Percentiles rank a stretch among this genome's conserved stretches.
phyloP scores from a whole-genome alignment of 2,888 invertebrate genomes.

The Deroplatys truncata region DNA sequence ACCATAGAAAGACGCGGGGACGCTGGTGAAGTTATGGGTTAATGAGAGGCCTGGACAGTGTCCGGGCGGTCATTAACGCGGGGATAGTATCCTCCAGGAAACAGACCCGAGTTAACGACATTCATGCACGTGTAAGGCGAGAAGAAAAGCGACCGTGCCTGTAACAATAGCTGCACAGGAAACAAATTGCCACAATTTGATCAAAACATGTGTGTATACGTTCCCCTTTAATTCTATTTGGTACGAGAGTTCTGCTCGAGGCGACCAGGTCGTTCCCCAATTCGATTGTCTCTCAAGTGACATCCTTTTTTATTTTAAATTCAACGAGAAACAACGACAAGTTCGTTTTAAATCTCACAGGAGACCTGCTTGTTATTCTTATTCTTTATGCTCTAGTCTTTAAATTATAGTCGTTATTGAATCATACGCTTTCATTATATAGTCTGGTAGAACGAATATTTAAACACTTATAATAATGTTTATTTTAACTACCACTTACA shows the following conservation, averaged over 20 bases:
- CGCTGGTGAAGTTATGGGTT: not conserved
- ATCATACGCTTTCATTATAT: too few species aligned
- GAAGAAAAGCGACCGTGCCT: too few species aligned
- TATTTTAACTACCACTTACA: too few species aligned
- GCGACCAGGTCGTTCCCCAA: not conserved
- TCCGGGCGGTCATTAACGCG: not conserved
- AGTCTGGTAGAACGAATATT: too few species aligned
- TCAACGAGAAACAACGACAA: not conserved
- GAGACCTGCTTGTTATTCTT: too few species aligned
- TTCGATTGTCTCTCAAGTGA: not conserved
- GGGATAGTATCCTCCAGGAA: too few species aligned
- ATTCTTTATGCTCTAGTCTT: too few species aligned
- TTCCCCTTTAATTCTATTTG: constrained; percentile 5
- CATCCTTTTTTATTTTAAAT: not conserved
- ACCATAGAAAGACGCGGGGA: too few species aligned
- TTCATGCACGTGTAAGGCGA: not conserved
- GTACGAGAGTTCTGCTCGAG: not conserved
- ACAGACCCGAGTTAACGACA: not conserved
- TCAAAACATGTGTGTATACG: constrained; percentile 8
- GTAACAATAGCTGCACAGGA: not conserved
- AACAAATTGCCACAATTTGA: constrained; percentile 22
- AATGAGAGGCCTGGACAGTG: not conserved
- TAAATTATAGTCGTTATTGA: too few species aligned
- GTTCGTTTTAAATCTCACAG: not conserved
- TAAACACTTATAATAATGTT: too few species aligned